Conservation (phyloP, 2,888 invertebrate species). For the Agrotis puta region DNA sequence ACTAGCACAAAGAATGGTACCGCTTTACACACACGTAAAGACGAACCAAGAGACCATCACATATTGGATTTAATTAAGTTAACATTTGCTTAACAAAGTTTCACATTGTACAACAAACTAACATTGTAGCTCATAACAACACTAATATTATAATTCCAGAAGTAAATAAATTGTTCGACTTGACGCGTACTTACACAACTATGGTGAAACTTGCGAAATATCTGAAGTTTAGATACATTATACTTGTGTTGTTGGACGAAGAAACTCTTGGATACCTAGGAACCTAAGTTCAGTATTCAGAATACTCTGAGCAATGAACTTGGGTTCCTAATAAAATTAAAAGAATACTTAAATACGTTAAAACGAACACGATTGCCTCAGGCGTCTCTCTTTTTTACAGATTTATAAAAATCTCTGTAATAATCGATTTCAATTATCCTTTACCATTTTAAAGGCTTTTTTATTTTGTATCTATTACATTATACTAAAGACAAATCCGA, state of each 20-base stretch:
- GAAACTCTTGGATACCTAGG: slow-evolving; percentile 53
- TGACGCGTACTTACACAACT: slow-evolving; percentile 66
- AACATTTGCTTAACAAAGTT: slow-evolving; percentile 66
- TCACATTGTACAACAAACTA: slow-evolving; percentile 65
- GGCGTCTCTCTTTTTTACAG: background rate
- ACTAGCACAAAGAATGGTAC: slow-evolving; percentile 10
- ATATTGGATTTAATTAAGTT: slow-evolving; percentile 66
- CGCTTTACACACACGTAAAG: background rate
- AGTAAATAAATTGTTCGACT: slow-evolving; percentile 72
- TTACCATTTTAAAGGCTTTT: slow-evolving; percentile 11
- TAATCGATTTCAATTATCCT: slow-evolving; percentile 9
- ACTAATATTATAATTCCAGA: slow-evolving; percentile 72
- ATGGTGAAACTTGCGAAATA: slow-evolving; percentile 70
- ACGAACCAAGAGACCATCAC: slow-evolving; percentile 43
- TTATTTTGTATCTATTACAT: slow-evolving; percentile 15
- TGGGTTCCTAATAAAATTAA: background rate
- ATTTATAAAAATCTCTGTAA: background rate
- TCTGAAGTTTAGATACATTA: slow-evolving; percentile 50
- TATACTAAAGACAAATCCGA: slow-evolving; percentile 10
- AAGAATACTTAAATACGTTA: background rate
- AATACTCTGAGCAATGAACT: slow-evolving; percentile 3
- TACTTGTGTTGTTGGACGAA: slow-evolving; percentile 21
- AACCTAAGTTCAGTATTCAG: slow-evolving; percentile 9
- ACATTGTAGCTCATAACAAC: slow-evolving; percentile 64
- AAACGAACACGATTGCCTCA: background rate